Conservation (phyloP, 1,140 invertebrate species). For the Pseudomyrmex pallidus region DNA sequence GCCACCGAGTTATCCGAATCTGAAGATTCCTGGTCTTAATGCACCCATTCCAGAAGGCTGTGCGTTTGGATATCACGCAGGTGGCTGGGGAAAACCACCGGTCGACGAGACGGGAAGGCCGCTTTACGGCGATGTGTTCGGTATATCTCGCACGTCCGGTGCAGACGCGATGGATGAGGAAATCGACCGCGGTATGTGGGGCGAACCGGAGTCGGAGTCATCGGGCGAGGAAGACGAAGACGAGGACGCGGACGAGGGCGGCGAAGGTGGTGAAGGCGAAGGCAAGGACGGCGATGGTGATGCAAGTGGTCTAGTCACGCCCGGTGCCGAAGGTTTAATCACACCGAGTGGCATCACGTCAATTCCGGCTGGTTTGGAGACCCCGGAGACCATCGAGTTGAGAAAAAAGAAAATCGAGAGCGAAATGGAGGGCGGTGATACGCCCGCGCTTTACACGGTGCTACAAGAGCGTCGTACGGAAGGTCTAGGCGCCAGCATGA, state of each 20-base stretch:
- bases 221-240: conserved; percentile 94
- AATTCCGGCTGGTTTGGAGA: conserved; percentile 98
- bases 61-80: conserved; percentile 99
- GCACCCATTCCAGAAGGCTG: conserved; percentile 98
- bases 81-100: conserved; percentile 99
- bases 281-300: conserved; percentile 90
- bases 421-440: conserved; percentile 98
- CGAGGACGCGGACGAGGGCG: conserved; percentile 91
- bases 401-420: conserved; percentile 98
- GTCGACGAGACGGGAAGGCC: conserved; percentile 99
- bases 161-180: conserved; percentile 92
- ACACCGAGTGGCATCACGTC: conserved; percentile 98
- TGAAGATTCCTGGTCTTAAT: conserved; percentile 97
- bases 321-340: conserved; percentile 94
- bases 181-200: conserved; percentile 97
- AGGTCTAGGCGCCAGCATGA: conserved; percentile 96
- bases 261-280: conserved; percentile 88
- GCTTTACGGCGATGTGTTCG: conserved; percentile 99
- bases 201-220: conserved; percentile 98
- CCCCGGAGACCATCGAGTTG: conserved; percentile 98
- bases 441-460: conserved; percentile 96
- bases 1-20: conserved; percentile 99
- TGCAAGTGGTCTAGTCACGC: conserved; percentile 90
- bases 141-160: conserved; percentile 85
- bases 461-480: conserved; percentile 97